phyloP scores from a whole-genome alignment of 92 coral and sea anemone species.

The Montipora capitata region DNA sequence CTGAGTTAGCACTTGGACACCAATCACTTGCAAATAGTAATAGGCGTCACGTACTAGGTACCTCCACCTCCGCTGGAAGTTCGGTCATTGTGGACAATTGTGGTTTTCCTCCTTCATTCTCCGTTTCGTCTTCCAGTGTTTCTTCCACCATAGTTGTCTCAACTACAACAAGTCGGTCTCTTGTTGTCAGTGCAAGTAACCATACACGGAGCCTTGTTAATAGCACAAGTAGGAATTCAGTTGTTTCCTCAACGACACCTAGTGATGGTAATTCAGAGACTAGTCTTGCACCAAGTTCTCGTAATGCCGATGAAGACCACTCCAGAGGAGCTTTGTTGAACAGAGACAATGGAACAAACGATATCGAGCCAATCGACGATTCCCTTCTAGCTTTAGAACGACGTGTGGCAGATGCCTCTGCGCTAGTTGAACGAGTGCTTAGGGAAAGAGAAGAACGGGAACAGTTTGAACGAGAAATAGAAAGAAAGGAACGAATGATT shows the following conservation, averaged over 20 bases:
- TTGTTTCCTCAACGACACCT: neutral
- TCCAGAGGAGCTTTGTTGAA: neutral
- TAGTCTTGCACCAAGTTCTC: neutral
- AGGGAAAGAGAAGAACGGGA: slow-evolving; percentile 35
- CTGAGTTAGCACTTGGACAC: neutral
- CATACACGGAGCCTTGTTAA: neutral
- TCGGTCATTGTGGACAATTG: neutral
- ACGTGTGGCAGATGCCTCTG: slow-evolving; percentile 54
- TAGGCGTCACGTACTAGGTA: neutral
- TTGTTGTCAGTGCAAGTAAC: no score
- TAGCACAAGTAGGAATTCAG: neutral
- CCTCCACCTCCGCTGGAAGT: neutral
- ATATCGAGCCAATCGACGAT: slow-evolving; percentile 2
- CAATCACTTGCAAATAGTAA: no score
- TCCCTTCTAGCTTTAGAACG: slow-evolving; percentile 17
- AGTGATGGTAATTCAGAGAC: neutral
- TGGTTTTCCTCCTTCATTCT: neutral
- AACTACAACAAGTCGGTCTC: neutral
- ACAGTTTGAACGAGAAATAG: slow-evolving; percentile 17
- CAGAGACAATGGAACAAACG: neutral
- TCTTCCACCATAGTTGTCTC: neutral
- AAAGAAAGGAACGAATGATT: slow-evolving; percentile 20
- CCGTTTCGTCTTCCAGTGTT: neutral
- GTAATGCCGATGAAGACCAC: neutral
- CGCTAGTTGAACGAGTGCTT: slow-evolving; percentile 39